phyloP scores from a whole-genome alignment of 2,797 vertebrate genomes.

The Spheniscus humboldti region DNA sequence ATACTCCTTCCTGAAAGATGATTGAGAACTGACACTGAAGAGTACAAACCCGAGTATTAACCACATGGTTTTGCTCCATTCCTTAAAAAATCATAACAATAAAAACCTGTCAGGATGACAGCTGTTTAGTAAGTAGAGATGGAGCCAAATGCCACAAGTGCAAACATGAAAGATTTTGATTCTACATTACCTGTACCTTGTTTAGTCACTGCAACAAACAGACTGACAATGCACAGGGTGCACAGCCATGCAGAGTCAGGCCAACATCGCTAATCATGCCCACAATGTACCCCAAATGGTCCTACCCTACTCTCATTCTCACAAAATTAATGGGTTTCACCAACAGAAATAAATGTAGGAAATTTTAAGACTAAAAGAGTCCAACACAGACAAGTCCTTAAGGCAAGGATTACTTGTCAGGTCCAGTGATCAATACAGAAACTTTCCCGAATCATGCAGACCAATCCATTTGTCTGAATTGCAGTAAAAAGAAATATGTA shows the following conservation, averaged over 20 bases:
- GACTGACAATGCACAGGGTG: background rate
- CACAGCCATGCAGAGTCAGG: background rate
- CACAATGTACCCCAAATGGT: accelerated
- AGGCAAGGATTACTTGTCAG: background rate
- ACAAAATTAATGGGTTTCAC: background rate
- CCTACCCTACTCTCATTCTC: background rate
- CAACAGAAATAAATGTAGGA: background rate
- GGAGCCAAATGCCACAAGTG: background rate
- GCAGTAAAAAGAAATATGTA: background rate
- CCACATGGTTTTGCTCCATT: background rate
- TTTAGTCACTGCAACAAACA: background rate
- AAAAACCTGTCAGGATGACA: background rate
- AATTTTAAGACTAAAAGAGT: background rate
- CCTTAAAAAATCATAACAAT: background rate
- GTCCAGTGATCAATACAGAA: background rate
- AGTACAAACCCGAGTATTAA: background rate
- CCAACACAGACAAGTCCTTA: background rate
- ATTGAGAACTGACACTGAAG: background rate
- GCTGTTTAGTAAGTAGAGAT: background rate
- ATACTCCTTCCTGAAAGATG: background rate
- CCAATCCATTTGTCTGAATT: background rate
- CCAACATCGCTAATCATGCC: background rate
- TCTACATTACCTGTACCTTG: background rate
- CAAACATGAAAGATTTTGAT: background rate
- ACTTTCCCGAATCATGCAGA: background rate